These are phyloP conservation scores for Bos taurus DNA, from an alignment of 2,113 vertebrate genomes.

Conservation along the genomic window DNA sequence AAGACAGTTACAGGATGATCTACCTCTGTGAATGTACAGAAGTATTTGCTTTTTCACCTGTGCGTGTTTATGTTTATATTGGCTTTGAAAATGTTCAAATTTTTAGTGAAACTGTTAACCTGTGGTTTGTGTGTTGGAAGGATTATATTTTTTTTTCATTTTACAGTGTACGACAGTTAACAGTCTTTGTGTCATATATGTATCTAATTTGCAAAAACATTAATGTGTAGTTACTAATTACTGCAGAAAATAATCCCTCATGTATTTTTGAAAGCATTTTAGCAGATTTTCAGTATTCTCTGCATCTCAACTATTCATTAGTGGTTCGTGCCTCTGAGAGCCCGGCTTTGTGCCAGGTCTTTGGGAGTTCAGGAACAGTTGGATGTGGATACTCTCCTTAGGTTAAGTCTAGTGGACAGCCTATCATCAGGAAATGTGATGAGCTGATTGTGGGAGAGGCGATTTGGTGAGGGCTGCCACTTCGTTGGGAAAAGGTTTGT, in stretches of 20 bases:
- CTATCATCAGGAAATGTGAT: neutral
- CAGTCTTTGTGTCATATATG: neutral
- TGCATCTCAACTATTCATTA: neutral
- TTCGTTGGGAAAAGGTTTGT: neutral
- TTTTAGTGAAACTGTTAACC: neutral
- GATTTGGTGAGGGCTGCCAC: neutral
- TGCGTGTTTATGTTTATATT: neutral
- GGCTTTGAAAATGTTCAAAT: neutral
- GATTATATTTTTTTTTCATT: neutral
- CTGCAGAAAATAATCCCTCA: neutral
- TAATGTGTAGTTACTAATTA: neutral
- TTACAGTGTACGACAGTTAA: neutral
- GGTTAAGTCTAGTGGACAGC: neutral
- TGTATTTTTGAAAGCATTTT: slow-evolving; percentile 27
- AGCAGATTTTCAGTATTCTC: neutral
- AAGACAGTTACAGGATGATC: neutral
- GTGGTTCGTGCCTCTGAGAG: neutral
- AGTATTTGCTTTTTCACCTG: neutral
- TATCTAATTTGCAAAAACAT: neutral
- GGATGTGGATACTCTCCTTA: neutral
- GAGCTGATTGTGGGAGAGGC: neutral
- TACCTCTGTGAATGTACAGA: neutral
- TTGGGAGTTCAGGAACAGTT: neutral
- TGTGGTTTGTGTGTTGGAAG: neutral
- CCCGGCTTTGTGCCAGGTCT: neutral